Base-by-base conservation (phyloP, 2,113 vertebrate species). In the Sander vitreus region DNA sequence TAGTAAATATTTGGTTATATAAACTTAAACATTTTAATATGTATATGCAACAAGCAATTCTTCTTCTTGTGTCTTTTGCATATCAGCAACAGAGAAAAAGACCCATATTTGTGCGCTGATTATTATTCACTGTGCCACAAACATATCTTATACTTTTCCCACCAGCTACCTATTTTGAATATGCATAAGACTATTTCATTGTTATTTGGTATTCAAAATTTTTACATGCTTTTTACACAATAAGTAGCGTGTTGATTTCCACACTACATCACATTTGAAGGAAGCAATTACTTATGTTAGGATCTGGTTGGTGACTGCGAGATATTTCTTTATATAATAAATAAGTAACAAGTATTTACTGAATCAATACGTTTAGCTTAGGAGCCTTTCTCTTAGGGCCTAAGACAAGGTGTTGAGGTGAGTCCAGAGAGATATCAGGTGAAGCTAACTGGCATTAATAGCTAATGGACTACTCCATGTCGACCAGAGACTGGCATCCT, bases 401-500 rank as follows among this genome's bases (percentile, higher is more conserved):
- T 43, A 12, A 62, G 23, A 53, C 9, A 3, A 77, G 47, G 15
- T 2, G 71, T 74, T 72, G 19, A 18, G 11, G 36, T 15, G 53
- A 73, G 53, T 69, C 43, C 57, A 68, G 27, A 85, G 7, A 76
- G 64, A 51, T 80, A 69, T 92, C 80, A 74, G 27, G 27, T 87
- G 76, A 39, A 57, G 65, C 58, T 51, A 23, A 39, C 10, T 0
- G 58, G 39, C 58, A 66, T 66, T 15, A 71, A 66, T 33, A 72
- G 59, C 63, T 59, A 30, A 36, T 3, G 74, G 51, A 47, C 73
- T 65, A 19, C 59, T 78, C 62, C 43, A 33, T 79, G 84, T 83
- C 47, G 67, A 76, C 66, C 67, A 83, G 76, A 83, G 33, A 43
- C 19, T 23, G 83, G 75, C 75, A 81, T 83, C 81, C 83, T 86